Conservation (phyloP, 2,113 vertebrate genomes). For the Herpetotheres cachinnans region DNA sequence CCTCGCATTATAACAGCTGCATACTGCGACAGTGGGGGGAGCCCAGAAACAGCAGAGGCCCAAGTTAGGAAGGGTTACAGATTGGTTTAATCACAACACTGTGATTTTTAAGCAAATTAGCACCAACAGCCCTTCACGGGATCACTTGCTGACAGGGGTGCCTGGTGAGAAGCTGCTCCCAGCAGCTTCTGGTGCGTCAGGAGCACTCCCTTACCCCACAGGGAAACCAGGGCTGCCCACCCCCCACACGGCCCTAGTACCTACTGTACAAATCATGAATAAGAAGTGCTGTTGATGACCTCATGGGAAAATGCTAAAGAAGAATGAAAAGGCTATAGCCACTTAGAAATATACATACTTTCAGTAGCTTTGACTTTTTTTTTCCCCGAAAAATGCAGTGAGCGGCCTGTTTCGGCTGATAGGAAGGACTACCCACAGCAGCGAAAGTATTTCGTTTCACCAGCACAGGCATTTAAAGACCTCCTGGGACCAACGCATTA, state of each 20-base stretch:
- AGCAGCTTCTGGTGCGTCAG: neutral
- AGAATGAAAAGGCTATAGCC: neutral
- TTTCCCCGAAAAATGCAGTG: neutral
- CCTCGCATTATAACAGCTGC: neutral
- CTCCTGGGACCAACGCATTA: neutral
- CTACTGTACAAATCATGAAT: neutral
- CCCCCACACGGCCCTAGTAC: neutral
- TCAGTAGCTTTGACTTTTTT: neutral
- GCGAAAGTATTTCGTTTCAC: neutral
- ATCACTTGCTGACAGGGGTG: neutral
- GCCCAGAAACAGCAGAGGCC: neutral
- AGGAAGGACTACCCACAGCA: no score
- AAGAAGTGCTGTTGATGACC: neutral
- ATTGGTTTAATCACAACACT: neutral
- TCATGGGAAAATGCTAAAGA: neutral
- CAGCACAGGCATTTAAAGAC: neutral
- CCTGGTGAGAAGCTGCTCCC: neutral
- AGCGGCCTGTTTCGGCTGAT: neutral
- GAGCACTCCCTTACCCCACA: no score
- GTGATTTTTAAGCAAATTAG: neutral
- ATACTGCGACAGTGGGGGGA: neutral
- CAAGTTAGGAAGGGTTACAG: neutral
- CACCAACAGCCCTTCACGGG: neutral
- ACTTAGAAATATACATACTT: neutral
- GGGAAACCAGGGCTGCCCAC: neutral